Evolutionary conservation across 2,797 vertebrate species (phyloP).

Genomic region (Echiichthys vipera): DNA sequence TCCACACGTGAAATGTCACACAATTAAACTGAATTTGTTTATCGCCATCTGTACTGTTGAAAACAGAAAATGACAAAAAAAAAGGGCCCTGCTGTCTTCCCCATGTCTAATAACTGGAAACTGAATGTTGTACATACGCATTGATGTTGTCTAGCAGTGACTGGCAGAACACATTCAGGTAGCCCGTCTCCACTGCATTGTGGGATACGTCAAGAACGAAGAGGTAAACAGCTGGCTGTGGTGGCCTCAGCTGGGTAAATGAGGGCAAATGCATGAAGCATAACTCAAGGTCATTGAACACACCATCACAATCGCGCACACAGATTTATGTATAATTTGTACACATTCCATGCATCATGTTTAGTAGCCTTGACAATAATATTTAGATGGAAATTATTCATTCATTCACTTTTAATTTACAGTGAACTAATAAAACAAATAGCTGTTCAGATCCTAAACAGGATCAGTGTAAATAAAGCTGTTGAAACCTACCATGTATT

Average conservation of each 20-base stretch:
- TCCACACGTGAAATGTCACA: background rate
- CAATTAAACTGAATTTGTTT: background rate
- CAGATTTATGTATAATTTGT: background rate
- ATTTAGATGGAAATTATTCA: background rate
- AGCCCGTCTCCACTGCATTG: slow-evolving; percentile 95
- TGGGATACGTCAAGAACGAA: slow-evolving; percentile 96
- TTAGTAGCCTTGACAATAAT: background rate
- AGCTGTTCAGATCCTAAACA: background rate
- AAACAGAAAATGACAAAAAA: background rate
- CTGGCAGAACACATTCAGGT: slow-evolving; percentile 93
- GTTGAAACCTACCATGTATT: slow-evolving; percentile 91
- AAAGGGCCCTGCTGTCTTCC: rapidly evolving
- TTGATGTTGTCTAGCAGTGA: slow-evolving; percentile 94
- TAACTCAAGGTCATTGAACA: background rate
- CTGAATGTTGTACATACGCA: slow-evolving; percentile 85
- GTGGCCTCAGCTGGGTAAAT: slow-evolving; percentile 90
- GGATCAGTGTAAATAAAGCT: background rate
- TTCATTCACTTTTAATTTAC: background rate
- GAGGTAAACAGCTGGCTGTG: slow-evolving; percentile 97
- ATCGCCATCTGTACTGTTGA: background rate
- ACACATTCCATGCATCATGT: background rate
- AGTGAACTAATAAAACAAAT: background rate
- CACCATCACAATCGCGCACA: background rate
- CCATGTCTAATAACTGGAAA: background rate
- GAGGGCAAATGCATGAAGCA: background rate